Evolutionary conservation across 2,797 vertebrate genomes (phyloP), one percentile per base, ranked within the genome.

Genomic region (Denticeps clupeoides): DNA sequence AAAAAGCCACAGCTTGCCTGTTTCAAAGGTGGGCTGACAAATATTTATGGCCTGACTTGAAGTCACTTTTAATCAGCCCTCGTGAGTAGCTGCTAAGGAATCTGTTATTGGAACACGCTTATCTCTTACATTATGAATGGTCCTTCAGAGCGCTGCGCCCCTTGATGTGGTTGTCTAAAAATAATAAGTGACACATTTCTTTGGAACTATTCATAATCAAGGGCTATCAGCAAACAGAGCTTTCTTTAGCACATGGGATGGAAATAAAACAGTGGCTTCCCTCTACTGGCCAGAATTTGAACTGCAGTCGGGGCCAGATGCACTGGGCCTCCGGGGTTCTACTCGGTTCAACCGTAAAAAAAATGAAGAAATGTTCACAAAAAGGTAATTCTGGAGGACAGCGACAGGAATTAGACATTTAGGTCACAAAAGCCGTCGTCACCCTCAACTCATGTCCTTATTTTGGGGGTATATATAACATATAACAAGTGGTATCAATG

Each of bases 1-100:
- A n/a, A 49, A 67, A 75, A 41, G 72, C 72, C 72, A 52, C 50
- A 49, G 72, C 75, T 78, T 65, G 75, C 73, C 73, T 66, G 68
- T 77, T 78, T 77, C 74, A 79, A 78, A 84, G 80, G 79, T 83
- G 76, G 80, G 74, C 75, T 78, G 69, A 80, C 78, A 86, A 78
- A 82, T 84, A 84, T 84, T 82, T 84, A 81, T 73, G 69, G 68
- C 62, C 74, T 75, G 73, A 75, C 38, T 69, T 59, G 58, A 60
- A 80, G 74, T 79, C 78, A 77, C 74, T 73, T 82, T 74, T 80
- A 80, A 80, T 82, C 74, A 79, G 72, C 40, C 42, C 61, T 56
- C 51, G 62, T 75, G 77, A 77, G 70, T 67, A 67, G 67, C 74
- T 81, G 58, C 65, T 60, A 54, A 68, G 68, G 71, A 81, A 75